Evolutionary conservation across 2,888 invertebrate species (phyloP).

Genomic region (Orthosia gracilis): DNA sequence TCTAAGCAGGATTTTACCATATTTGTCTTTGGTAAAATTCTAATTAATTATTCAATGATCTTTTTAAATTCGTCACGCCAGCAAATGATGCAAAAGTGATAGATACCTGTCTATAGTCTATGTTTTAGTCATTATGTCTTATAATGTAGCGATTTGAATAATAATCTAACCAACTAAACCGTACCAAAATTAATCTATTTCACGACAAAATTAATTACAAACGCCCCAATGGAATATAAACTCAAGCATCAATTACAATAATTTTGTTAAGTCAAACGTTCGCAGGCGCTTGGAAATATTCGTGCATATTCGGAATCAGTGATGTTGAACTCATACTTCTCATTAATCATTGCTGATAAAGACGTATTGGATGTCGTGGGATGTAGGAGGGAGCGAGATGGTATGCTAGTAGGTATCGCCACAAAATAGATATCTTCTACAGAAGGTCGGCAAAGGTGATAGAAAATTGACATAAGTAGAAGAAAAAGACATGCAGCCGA

Average conservation of each 20-base stretch:
- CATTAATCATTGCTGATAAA: constrained; percentile 64
- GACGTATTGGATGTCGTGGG: constrained; percentile 28
- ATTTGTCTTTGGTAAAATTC: too few relatives aligned
- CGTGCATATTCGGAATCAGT: constrained; percentile 36
- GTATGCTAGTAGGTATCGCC: not conserved
- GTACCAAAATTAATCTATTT: constrained; percentile 28
- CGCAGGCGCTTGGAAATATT: constrained; percentile 20
- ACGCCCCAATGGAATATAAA: constrained; percentile 25
- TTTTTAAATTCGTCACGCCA: too few relatives aligned
- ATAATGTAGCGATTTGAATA: not conserved
- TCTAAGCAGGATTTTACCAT: too few relatives aligned
- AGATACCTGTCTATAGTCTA: too few relatives aligned
- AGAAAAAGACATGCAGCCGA: too few relatives aligned
- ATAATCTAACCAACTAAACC: constrained; percentile 1
- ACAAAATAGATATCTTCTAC: not conserved
- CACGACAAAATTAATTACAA: constrained; percentile 27
- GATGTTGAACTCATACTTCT: constrained; percentile 44
- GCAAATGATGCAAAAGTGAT: too few relatives aligned
- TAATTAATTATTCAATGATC: too few relatives aligned
- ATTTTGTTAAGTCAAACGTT: constrained; percentile 47
- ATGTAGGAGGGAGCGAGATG: constrained; percentile 7
- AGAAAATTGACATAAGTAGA: too few relatives aligned
- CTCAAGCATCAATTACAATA: constrained; percentile 38
- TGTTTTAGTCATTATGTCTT: too few relatives aligned
- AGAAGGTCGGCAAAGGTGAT: not conserved